Evolutionary conservation across 1,140 invertebrate genomes (phyloP).

Genomic region (Gonatopus flavifemur): DNA sequence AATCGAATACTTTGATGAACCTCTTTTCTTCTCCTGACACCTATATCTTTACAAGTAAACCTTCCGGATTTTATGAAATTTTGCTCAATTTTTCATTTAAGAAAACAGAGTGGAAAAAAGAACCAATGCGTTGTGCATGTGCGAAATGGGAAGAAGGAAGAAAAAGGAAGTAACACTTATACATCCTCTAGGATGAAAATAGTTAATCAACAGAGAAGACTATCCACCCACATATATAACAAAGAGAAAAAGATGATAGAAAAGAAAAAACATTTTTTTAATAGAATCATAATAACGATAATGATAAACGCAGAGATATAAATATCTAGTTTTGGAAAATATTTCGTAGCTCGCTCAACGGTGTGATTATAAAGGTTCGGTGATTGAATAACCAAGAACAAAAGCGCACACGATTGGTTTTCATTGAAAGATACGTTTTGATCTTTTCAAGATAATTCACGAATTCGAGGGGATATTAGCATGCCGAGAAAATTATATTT

Average conservation of each 20-base stretch:
- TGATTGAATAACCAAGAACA: too few relatives aligned
- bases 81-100: too few relatives aligned
- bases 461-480: too few relatives aligned
- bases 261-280: slow-evolving; percentile 5
- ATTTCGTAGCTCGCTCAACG: slow-evolving; percentile 17
- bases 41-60: slow-evolving; percentile 8
- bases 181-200: slow-evolving; percentile 28
- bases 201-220: slow-evolving; percentile 15
- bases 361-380: slow-evolving; percentile 1
- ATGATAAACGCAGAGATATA: slow-evolving; percentile 9
- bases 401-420: too few relatives aligned
- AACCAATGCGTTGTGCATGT: too few relatives aligned
- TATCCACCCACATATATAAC: slow-evolving; percentile 14
- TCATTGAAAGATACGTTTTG: too few relatives aligned
- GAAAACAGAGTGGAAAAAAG: slow-evolving; percentile 4
- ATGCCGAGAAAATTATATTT: too few relatives aligned
- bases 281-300: slow-evolving; percentile 1
- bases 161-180: slow-evolving; percentile 17
- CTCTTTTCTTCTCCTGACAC: too few relatives aligned
- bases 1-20: too few relatives aligned
- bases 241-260: slow-evolving; percentile 1
- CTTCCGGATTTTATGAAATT: too few relatives aligned
- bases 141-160: not conserved
- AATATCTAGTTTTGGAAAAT: slow-evolving; percentile 24
- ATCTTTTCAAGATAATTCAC: too few relatives aligned